Percentiles rank a stretch among this genome's conserved stretches.
Conservation (phyloP, 2,113 vertebrate species). For the Orthochromis malagaraziensis region DNA sequence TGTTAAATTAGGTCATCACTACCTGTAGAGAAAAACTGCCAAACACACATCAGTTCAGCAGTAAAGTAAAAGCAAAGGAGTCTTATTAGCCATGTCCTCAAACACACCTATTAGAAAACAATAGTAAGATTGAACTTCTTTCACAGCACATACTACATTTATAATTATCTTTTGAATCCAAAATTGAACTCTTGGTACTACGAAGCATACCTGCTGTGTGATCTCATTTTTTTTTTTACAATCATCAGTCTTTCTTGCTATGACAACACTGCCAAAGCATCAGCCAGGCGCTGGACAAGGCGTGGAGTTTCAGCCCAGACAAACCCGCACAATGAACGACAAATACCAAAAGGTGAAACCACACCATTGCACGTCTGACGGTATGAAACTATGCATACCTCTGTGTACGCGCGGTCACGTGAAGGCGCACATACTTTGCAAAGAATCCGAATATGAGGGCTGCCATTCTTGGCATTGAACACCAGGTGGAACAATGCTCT, state of each 20-base stretch:
- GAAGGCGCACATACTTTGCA: not conserved
- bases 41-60: not conserved
- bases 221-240: not conserved
- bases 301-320: conserved; percentile 26
- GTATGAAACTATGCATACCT: not conserved
- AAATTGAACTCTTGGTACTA: not conserved
- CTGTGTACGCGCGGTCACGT: not conserved
- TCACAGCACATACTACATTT: not conserved
- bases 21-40: not conserved
- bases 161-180: not conserved
- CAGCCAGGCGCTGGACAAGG: not conserved
- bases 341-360: not conserved
- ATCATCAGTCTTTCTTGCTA: not conserved
- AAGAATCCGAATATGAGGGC: not conserved
- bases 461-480: not conserved
- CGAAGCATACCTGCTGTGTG: conserved; percentile 3
- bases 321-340: not conserved
- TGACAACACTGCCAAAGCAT: conserved; percentile 18
- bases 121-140: not conserved
- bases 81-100: not conserved
- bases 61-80: not conserved
- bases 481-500: not conserved
- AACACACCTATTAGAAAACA: not conserved
- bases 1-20: not conserved
- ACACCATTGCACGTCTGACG: not conserved